These are phyloP conservation scores for Nasonia longicornis DNA, from an alignment of 1,140 invertebrate genomes.

Conservation along the genomic window DNA sequence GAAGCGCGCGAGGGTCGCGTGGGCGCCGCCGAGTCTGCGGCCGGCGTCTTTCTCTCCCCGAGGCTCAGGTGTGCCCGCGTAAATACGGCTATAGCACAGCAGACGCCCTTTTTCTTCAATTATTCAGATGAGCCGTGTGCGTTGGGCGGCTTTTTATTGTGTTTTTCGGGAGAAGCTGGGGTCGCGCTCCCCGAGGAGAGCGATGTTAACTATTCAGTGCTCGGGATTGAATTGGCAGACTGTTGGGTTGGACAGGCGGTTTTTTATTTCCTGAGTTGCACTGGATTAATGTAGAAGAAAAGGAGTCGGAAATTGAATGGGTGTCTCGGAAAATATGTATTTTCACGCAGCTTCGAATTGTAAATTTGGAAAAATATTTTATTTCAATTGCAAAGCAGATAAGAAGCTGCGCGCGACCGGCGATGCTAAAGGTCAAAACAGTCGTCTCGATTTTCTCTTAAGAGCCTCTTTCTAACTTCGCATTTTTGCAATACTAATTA, in stretches of 20 bases:
- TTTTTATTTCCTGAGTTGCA: no score
- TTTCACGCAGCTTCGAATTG: no score
- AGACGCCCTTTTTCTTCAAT: background rate
- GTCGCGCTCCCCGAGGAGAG: no score
- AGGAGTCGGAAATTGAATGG: no score
- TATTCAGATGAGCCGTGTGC: background rate
- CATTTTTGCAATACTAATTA: no score
- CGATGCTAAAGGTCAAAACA: background rate
- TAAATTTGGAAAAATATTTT: no score
- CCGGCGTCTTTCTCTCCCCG: background rate
- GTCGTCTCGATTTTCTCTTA: background rate
- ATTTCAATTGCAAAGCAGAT: no score
- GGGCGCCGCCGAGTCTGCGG: conserved; percentile 59
- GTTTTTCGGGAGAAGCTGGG: background rate
- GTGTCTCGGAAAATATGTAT: no score
- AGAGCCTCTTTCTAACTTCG: no score
- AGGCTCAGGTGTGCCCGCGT: background rate
- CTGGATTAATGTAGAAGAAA: no score
- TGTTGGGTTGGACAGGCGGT: no score
- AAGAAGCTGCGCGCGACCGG: background rate
- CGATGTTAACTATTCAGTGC: background rate
- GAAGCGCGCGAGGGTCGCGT: conserved; percentile 50
- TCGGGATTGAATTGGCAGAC: background rate
- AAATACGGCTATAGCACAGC: no score
- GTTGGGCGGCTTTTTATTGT: background rate